phyloP scores from a whole-genome alignment of 1,140 invertebrate species.

The Steinernema khuongi region DNA sequence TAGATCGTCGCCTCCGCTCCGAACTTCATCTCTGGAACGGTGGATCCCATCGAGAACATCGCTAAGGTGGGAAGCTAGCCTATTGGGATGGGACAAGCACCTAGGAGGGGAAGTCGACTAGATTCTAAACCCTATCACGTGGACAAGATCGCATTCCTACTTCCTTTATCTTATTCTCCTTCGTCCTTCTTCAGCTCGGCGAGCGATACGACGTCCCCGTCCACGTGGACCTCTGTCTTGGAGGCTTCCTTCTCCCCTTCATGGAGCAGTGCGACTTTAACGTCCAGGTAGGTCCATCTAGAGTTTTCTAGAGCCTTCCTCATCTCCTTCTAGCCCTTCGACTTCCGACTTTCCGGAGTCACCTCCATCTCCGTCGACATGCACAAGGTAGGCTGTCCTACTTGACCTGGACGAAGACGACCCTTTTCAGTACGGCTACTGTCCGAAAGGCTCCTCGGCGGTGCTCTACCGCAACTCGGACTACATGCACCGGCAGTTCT shows the following conservation, averaged over 20 bases:
- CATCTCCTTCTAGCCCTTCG: slow-evolving; percentile 76
- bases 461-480: slow-evolving; percentile 77
- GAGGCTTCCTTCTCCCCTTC: slow-evolving; percentile 82
- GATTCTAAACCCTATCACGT: no score
- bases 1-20: slow-evolving; percentile 79
- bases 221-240: slow-evolving; percentile 90
- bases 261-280: no score
- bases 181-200: slow-evolving; percentile 66
- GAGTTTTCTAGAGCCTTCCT: no score
- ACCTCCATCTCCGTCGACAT: slow-evolving; percentile 95
- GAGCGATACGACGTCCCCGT: slow-evolving; percentile 80
- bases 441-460: slow-evolving; percentile 91
- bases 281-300: no score
- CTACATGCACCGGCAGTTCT: slow-evolving; percentile 79
- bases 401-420: neutral
- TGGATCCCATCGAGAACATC: slow-evolving; percentile 83
- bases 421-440: slow-evolving; percentile 76
- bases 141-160: no score
- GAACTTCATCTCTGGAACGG: slow-evolving; percentile 91
- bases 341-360: slow-evolving; percentile 83
- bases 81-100: neutral
- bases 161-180: neutral
- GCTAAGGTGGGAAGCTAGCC: slow-evolving; percentile 62
- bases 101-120: slow-evolving; percentile 16
- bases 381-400: slow-evolving; percentile 69